A percentile compares a stretch with the other conserved stretches of the same genome.
These are phyloP conservation scores for Papilio gigon DNA, from an alignment of 2,888 invertebrate species.

Conservation along the genomic window DNA sequence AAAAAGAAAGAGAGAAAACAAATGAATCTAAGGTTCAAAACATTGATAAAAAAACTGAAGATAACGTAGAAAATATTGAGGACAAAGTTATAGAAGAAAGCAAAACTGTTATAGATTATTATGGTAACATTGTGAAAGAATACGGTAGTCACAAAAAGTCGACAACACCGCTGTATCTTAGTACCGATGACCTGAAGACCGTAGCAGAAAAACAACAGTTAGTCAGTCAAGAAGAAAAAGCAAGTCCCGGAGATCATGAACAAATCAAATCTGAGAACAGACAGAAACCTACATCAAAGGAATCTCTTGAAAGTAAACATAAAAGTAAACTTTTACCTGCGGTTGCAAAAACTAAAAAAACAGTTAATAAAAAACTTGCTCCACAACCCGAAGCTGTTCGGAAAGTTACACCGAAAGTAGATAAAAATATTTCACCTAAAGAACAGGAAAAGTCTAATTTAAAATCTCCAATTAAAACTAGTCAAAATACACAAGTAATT, in stretches of 20 bases:
- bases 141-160: slow-evolving; percentile 82
- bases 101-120: slow-evolving; percentile 88
- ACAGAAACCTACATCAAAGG: slow-evolving; percentile 47
- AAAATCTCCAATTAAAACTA: slow-evolving; percentile 44
- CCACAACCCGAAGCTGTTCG: slow-evolving; percentile 11
- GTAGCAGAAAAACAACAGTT: slow-evolving; percentile 80
- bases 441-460: slow-evolving; percentile 46
- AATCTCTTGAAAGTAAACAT: slow-evolving; percentile 41
- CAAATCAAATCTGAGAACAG: slow-evolving; percentile 46
- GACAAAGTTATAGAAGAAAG: slow-evolving; percentile 84
- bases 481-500: slow-evolving; percentile 62
- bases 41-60: slow-evolving; percentile 48
- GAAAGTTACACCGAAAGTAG: slow-evolving; percentile 44
- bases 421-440: slow-evolving; percentile 44
- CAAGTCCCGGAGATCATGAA: slow-evolving; percentile 48
- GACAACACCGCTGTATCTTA: slow-evolving; percentile 81
- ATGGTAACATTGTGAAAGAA: slow-evolving; percentile 89
- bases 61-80: slow-evolving; percentile 56
- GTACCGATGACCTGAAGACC: slow-evolving; percentile 84
- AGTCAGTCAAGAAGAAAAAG: slow-evolving; percentile 54
- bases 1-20: slow-evolving; percentile 63
- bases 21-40: slow-evolving; percentile 47
- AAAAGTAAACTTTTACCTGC: slow-evolving; percentile 1
- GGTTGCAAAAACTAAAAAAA: slow-evolving; percentile 24
- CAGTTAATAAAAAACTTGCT: neutral